Conservation (phyloP, 2,888 invertebrate genomes). For the Lithophane leautieri region DNA sequence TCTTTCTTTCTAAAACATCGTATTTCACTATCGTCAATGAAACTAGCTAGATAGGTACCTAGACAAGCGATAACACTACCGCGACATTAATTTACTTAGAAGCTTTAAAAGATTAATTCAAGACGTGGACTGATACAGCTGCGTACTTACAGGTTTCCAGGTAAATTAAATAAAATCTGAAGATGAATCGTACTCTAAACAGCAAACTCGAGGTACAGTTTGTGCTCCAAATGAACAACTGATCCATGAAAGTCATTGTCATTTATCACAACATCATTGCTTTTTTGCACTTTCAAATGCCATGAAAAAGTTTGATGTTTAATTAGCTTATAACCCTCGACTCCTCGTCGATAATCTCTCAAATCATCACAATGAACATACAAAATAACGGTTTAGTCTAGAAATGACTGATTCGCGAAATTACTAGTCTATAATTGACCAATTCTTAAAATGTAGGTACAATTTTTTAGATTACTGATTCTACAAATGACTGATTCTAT, state of each 20-base stretch:
- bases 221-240: slow-evolving; percentile 88
- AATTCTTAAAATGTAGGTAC: too few relatives aligned
- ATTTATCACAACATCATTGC: slow-evolving; percentile 87
- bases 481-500: too few relatives aligned
- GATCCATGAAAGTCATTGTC: slow-evolving; percentile 90
- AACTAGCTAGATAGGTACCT: neutral
- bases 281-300: slow-evolving; percentile 87
- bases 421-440: too few relatives aligned
- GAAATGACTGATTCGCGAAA: too few relatives aligned
- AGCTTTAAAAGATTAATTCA: slow-evolving; percentile 39
- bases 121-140: slow-evolving; percentile 23
- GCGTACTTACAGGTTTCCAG: neutral
- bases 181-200: slow-evolving; percentile 71
- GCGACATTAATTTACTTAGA: slow-evolving; percentile 48
- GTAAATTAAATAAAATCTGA: slow-evolving; percentile 16
- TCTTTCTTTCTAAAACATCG: neutral
- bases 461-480: too few relatives aligned
- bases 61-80: slow-evolving; percentile 7
- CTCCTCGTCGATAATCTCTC: slow-evolving; percentile 38
- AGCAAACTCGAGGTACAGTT: slow-evolving; percentile 84
- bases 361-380: slow-evolving; percentile 47
- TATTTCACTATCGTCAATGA: neutral
- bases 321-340: slow-evolving; percentile 30
- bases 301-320: slow-evolving; percentile 58
- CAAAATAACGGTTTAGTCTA: too few relatives aligned